Base-by-base conservation (phyloP, 2,888 invertebrate genomes). In the Hypomecis punctinalis region DNA sequence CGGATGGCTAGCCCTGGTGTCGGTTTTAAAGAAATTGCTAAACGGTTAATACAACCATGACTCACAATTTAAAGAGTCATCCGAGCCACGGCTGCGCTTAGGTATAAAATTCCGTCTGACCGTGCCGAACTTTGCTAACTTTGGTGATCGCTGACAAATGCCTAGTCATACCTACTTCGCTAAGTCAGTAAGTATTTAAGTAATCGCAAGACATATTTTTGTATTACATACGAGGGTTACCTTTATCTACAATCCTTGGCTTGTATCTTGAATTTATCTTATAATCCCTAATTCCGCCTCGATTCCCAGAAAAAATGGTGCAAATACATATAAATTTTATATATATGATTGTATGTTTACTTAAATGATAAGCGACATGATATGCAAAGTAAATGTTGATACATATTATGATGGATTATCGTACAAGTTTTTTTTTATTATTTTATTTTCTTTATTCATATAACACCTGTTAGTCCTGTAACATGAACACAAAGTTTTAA, bases 191-290 rank as follows among this genome's bases (percentile, higher is more conserved):
- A n/a, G 11, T 6, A n/a, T 5, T 43, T 11, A n/a, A n/a, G 11
- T 6, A n/a, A 6, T 43, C 9, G 39, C 9, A 39, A 52, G 23
- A 23, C n/a, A 52, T 33, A 40, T 9, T 6, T 9, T 7, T 0
- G 33, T 40, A 33, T 52, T n/a, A 10, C 8, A 42, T 42, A 6
- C 9, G 40, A 47, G 2, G n/a, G 52, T 52, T 42, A n/a, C 10
- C 40, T 6, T 42, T 52, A 52, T 52, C 40, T 59, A 46, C 52
- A 54, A 54, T 59, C 63, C 43, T 53, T 48, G 48, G 37, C 11
- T 49, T 59, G 39, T 63, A 54, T 51, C 40, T 57, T 46, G 62
- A 46, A 57, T 57, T 61, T 51, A 45, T 46, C 46, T 36, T 13
- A 6, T 54, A 63, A 63, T 42, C 54, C 48, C 2, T 37, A 40